Percentiles rank a stretch among this genome's conserved stretches.
These are phyloP conservation scores for Lasioglossum leucozonium DNA, from an alignment of 2,888 invertebrate genomes.

Conservation along the genomic window DNA sequence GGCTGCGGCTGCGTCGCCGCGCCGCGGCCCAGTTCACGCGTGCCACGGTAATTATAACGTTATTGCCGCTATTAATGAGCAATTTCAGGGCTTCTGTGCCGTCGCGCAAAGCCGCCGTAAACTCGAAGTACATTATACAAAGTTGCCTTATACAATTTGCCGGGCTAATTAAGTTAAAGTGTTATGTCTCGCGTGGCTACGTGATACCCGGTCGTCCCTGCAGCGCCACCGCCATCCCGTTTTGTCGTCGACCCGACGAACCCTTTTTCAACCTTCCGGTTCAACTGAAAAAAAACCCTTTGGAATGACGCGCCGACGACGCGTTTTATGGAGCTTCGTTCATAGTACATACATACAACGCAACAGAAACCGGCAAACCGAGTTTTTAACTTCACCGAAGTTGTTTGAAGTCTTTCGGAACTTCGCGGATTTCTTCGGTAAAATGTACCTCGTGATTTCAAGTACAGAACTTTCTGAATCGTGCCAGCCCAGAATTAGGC, in stretches of 20 bases:
- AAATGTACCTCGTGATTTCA: neutral
- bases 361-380: conserved; percentile 6
- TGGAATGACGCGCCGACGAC: neutral
- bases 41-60: conserved; percentile 68
- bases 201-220: conserved; percentile 36
- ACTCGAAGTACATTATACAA: conserved; percentile 66
- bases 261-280: neutral
- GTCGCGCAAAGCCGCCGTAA: conserved; percentile 54
- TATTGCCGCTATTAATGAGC: conserved; percentile 73
- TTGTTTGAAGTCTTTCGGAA: conserved; percentile 22
- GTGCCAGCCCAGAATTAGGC: neutral
- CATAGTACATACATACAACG: no score
- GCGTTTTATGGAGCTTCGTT: neutral
- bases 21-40: conserved; percentile 50
- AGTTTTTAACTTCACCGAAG: conserved; percentile 12
- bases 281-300: neutral
- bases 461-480: neutral
- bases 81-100: conserved; percentile 67
- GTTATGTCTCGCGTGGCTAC: conserved; percentile 53
- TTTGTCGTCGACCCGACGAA: neutral
- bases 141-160: conserved; percentile 72
- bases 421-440: neutral
- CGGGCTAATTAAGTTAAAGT: conserved; percentile 71
- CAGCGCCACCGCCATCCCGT: no score
- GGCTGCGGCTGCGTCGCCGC: no score